Evolutionary conservation across 2,888 invertebrate genomes (phyloP).

Genomic region (Caenorhabditis auriculariae): DNA sequence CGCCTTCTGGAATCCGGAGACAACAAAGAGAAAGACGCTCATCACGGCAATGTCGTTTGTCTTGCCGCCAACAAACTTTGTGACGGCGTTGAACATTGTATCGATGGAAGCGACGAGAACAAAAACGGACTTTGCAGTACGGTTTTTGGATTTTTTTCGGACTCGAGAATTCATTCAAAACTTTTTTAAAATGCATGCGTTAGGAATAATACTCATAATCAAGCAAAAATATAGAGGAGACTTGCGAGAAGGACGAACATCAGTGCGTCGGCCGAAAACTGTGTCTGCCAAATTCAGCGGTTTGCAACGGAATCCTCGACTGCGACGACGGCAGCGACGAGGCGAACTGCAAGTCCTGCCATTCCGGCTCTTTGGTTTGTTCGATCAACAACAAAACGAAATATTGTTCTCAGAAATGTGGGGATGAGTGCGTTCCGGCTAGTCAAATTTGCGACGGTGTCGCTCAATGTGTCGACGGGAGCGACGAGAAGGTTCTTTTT

Average conservation of each 20-base stretch:
- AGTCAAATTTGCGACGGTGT: slow-evolving; percentile 50
- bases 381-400: too few relatives aligned
- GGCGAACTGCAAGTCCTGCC: slow-evolving; percentile 30
- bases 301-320: slow-evolving; percentile 38
- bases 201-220: too few relatives aligned
- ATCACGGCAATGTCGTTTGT: slow-evolving; percentile 17
- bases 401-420: slow-evolving; percentile 38
- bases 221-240: too few relatives aligned
- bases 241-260: slow-evolving; percentile 24
- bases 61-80: slow-evolving; percentile 36
- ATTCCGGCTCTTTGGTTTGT: not conserved
- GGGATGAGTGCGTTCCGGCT: slow-evolving; percentile 37
- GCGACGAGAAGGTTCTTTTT: slow-evolving; percentile 45
- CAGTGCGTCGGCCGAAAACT: slow-evolving; percentile 19
- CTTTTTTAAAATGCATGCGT: too few relatives aligned
- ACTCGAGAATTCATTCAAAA: too few relatives aligned
- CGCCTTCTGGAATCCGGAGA: not conserved
- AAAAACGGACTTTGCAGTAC: too few relatives aligned
- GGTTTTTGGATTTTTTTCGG: too few relatives aligned
- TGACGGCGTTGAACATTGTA: slow-evolving; percentile 28
- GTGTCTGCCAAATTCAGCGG: slow-evolving; percentile 27
- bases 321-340: slow-evolving; percentile 39
- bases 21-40: slow-evolving; percentile 5
- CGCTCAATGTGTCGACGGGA: slow-evolving; percentile 43
- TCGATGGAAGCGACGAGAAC: not conserved